Evolutionary conservation across 2,113 vertebrate genomes (phyloP), one percentile per base, ranked within the genome.

Genomic region (Euleptes europaea): DNA sequence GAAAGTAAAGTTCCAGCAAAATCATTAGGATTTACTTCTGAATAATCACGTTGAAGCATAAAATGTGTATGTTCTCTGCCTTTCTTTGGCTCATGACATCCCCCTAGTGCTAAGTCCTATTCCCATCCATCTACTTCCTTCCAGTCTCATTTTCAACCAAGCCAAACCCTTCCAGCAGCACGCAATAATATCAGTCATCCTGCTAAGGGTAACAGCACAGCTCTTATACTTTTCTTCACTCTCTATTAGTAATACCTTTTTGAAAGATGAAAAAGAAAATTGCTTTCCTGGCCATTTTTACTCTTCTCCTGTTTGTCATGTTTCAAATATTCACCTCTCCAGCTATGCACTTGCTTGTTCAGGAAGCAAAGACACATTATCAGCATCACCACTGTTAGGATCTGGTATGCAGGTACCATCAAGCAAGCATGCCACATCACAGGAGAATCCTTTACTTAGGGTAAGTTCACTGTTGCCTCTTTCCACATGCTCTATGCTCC

Each of bases 211-310:
- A 88, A 12, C 21, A 35, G n/a, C 23, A 35, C 26, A 71, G 23
- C 33, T 33, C 81, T 92, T 90, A 92, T 91, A 92, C 91, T 87
- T 84, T 3, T 70, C 88, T 88, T 73, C 85, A 89, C 88, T 85
- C 91, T 79, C 54, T 94, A 92, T 94, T 94, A 92, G 88, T 84
- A 86, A 86, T 77, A 90, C 91, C 88, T 91, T 92, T 57, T 84
- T 72, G 9, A 33, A 84, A 69, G 74, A 26, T 92, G 33, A 17
- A 90, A 92, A 93, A 93, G 17, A 93, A 90, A 88, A 90, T 71
- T 83, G 83, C 44, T 91, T 90, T 84, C 67, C 65, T 80, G 89
- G 89, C 84, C 83, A 91, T 85, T 82, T 38, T 84, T 90, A 89
- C 76, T 92, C 88, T 71, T 84, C 92, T 94, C 78, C 86, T 54